phyloP scores from a whole-genome alignment of 2,113 vertebrate genomes.

The Tursiops truncatus region DNA sequence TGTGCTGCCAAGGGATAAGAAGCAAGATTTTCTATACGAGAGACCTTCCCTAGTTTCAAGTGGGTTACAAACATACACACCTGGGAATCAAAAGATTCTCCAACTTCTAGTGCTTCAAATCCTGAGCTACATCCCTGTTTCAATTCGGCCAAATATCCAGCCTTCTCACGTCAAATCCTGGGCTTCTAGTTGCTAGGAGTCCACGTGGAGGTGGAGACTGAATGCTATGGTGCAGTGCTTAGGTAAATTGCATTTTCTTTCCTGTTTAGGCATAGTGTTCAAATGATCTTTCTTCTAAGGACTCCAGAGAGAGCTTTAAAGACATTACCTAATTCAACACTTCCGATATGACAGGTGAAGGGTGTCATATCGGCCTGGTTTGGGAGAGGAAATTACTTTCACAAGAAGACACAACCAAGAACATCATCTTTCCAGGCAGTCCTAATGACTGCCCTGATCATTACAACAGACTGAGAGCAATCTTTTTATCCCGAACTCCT shows the following conservation, averaged over 20 bases:
- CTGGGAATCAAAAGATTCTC: neutral
- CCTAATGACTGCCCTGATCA: neutral
- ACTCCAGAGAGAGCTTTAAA: conserved; percentile 22
- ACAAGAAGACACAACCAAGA: neutral
- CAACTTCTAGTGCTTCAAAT: neutral
- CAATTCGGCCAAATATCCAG: neutral
- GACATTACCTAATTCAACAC: neutral
- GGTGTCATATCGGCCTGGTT: neutral
- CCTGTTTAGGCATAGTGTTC: neutral
- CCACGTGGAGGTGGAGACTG: neutral
- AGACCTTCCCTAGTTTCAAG: neutral
- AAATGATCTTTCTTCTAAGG: neutral
- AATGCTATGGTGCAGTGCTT: neutral
- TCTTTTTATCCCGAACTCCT: neutral
- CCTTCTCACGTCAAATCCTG: neutral
- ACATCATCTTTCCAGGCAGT: neutral
- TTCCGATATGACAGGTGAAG: neutral
- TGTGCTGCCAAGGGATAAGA: neutral
- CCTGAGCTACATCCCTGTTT: neutral
- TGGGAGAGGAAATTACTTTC: conserved; percentile 2
- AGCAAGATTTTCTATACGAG: neutral
- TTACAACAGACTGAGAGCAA: neutral
- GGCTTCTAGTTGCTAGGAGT: neutral
- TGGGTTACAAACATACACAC: neutral
- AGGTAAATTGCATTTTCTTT: neutral